Base-by-base conservation (phyloP, 2,888 invertebrate species). In the Cephus pulcher region DNA sequence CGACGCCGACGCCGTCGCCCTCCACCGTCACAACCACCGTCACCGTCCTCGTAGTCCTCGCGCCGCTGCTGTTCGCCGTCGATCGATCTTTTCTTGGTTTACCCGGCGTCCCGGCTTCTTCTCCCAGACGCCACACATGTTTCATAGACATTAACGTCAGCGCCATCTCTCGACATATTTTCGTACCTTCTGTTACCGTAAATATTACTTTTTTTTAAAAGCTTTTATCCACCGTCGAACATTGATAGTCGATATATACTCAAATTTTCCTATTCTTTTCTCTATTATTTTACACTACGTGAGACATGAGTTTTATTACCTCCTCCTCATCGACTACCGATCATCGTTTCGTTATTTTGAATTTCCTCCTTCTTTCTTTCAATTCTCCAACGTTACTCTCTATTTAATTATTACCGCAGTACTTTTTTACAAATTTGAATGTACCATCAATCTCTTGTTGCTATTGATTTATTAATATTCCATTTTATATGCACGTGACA, bases 1-100 rank as follows among this genome's bases (percentile, higher is more conserved):
- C 88, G 87, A 92, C 91, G 92, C 92, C 91, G 93, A 92, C 93
- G 93, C 92, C 93, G 93, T 92, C 92, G 91, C 90, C 78, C 74
- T 40, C 40, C 40, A 40, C 15, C 40, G 40, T 40, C 40, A 40
- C 40, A 40, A 40, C 15, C 56, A 56, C 56, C 56, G 56, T 56
- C 56, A 15, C 40, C 15, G 15, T 40, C 40, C 2, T 56, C 74
- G 71, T 75, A 71, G 78, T 69, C 75, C 33, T 56, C 73, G 40
- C 71, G 71, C 71, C 71, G 71, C 30, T 30, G 74, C 71, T 34
- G 74, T 23, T 34, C 34, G 34, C 6, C 35, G 74, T 35, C 76
- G 79, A 79, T 79, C 79, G 76, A 79, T 79, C 79, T 76, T 76
- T 84, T 32, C 71, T 34, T 34, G 71, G 71, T 71, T 34, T 71